Evolutionary conservation across 2,888 invertebrate species (phyloP).

Genomic region (Tachina fera): DNA sequence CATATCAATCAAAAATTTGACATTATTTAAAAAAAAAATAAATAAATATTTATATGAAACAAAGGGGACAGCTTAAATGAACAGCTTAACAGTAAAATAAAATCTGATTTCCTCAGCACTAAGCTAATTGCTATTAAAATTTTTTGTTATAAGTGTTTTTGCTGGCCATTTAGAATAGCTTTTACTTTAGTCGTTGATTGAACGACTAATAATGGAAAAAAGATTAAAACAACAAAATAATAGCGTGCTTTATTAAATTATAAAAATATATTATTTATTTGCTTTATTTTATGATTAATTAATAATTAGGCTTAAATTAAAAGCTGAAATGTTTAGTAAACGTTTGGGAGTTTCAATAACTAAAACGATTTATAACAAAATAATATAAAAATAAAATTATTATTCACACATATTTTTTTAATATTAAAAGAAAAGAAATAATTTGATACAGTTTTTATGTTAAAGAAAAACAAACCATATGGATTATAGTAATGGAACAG

Average conservation of each 20-base stretch:
- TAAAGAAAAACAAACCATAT: background rate
- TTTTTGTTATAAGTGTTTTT: too few relatives aligned
- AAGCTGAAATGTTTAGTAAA: background rate
- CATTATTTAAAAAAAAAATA: too few relatives aligned
- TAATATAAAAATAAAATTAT: background rate
- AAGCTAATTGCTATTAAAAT: too few relatives aligned
- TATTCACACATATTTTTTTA: background rate
- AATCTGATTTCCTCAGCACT: too few relatives aligned
- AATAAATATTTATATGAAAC: too few relatives aligned
- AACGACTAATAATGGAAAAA: background rate
- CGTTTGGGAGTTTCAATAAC: background rate
- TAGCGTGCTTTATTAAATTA: conserved; percentile 31
- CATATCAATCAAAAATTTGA: too few relatives aligned
- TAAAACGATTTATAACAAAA: background rate
- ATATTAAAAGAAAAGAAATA: background rate
- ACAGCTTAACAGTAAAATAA: too few relatives aligned
- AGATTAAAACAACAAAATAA: background rate
- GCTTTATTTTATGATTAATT: conserved; percentile 40
- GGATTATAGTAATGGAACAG: too few relatives aligned
- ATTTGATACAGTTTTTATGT: background rate
- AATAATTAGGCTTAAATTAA: background rate
- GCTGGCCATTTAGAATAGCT: too few relatives aligned
- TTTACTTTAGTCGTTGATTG: background rate
- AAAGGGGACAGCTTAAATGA: too few relatives aligned
- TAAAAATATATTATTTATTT: conserved; percentile 35